Percentiles rank a stretch among this genome's conserved stretches.
These are phyloP conservation scores for Coenobita brevimanus DNA, from an alignment of 1,140 invertebrate genomes.

Conservation along the genomic window DNA sequence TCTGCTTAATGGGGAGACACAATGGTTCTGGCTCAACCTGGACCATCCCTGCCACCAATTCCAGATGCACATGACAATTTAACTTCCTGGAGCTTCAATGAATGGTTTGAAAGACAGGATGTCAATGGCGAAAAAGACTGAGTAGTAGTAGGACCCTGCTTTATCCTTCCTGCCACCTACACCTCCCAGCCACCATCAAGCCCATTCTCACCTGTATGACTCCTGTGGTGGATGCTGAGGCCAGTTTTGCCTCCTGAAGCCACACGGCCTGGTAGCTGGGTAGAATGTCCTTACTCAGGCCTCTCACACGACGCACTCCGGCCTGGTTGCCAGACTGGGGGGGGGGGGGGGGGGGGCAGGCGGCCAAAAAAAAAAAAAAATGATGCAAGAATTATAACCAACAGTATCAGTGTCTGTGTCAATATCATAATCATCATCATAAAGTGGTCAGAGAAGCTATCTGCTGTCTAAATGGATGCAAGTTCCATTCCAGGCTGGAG, in stretches of 20 bases:
- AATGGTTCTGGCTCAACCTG: too few species aligned
- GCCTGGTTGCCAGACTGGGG: constrained; percentile 5
- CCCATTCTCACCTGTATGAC: constrained; percentile 32
- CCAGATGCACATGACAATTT: too few species aligned
- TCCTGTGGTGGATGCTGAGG: constrained; percentile 23
- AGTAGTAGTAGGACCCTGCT: not conserved
- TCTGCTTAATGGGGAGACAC: too few species aligned
- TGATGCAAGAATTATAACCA: too few species aligned
- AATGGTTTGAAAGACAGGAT: too few species aligned
- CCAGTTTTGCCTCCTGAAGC: constrained; percentile 45
- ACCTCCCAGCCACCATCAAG: not conserved
- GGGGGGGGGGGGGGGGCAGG: not conserved
- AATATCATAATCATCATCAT: too few species aligned
- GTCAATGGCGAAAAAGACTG: not conserved
- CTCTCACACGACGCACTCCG: constrained; percentile 21
- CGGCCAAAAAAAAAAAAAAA: not conserved
- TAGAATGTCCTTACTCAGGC: constrained; percentile 14
- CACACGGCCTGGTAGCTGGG: constrained; percentile 32
- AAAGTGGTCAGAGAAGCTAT: too few species aligned
- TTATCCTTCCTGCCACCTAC: not conserved
- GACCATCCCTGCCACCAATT: too few species aligned
- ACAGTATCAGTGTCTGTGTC: too few species aligned
- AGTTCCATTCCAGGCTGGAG: too few species aligned
- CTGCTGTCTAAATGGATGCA: too few species aligned
- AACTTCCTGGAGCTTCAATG: too few species aligned